These are phyloP conservation scores for Menidia menidia DNA, from an alignment of 2,797 vertebrate genomes.

Conservation along the genomic window DNA sequence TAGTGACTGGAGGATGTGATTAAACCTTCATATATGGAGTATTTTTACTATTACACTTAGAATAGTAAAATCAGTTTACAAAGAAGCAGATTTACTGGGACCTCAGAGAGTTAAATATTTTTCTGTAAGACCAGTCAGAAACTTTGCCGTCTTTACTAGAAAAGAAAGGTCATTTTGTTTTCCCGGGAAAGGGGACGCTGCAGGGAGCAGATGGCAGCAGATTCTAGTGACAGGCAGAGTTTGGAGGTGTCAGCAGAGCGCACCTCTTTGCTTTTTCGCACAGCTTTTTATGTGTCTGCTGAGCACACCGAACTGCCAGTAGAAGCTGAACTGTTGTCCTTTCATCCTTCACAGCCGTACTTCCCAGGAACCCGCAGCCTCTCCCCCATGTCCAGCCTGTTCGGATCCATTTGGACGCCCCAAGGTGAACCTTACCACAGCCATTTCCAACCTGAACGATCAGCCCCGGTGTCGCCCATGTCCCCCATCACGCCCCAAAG, in stretches of 20 bases:
- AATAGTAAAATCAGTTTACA: no score
- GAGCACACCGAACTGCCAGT: no score
- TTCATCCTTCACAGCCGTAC: slow-evolving; percentile 86
- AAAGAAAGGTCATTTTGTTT: slow-evolving; percentile 23
- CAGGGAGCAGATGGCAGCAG: slow-evolving; percentile 25
- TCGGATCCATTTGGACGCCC: slow-evolving; percentile 98
- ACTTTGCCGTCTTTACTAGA: neutral
- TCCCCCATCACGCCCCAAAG: slow-evolving; percentile 79
- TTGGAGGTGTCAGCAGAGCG: neutral
- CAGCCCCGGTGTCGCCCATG: slow-evolving; percentile 84
- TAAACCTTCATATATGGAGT: no score
- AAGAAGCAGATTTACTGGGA: neutral
- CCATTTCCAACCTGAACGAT: slow-evolving; percentile 83
- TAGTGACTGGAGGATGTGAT: no score
- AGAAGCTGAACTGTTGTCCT: neutral
- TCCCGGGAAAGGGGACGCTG: slow-evolving; percentile 7
- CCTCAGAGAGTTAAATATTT: neutral
- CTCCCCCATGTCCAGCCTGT: slow-evolving; percentile 98
- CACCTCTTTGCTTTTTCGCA: neutral
- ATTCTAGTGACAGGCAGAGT: slow-evolving; percentile 17
- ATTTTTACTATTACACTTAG: no score
- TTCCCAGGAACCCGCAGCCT: slow-evolving; percentile 97
- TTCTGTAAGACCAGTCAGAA: neutral
- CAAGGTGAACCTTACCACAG: slow-evolving; percentile 92
- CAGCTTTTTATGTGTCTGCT: neutral